A percentile compares a stretch with the other conserved stretches of the same genome.
Evolutionary conservation across 2,797 vertebrate genomes (phyloP).

Genomic region (Pipistrellus nathusii): DNA sequence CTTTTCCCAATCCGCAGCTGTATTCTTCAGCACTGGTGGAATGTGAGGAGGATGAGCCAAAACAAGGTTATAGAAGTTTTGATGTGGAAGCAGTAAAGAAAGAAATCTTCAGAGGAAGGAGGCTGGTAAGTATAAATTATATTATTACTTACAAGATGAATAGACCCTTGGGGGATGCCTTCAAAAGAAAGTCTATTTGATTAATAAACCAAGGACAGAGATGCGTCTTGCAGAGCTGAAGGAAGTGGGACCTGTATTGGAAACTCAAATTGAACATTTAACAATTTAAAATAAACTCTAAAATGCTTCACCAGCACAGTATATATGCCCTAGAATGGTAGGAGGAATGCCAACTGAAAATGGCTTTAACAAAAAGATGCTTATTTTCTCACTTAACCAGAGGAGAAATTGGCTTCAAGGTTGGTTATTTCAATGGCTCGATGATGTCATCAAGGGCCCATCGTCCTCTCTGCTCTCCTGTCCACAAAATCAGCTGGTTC

Average conservation of each 20-base stretch:
- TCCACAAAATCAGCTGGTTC: not conserved
- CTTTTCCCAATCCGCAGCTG: constrained; percentile 80
- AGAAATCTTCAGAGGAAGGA: constrained; percentile 87
- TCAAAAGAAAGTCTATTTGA: not conserved
- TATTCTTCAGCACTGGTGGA: constrained; percentile 89
- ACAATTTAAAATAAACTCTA: not conserved
- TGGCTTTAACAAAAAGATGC: not conserved
- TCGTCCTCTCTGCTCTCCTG: not conserved
- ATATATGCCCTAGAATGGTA: not conserved
- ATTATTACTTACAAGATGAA: not conserved
- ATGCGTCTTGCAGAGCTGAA: not conserved
- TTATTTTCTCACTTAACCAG: constrained; percentile 26
- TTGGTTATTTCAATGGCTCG: not conserved
- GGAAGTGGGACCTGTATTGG: not conserved
- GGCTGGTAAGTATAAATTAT: constrained; percentile 84
- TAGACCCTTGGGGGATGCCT: not conserved
- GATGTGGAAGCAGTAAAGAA: constrained; percentile 86
- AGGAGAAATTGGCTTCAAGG: not conserved
- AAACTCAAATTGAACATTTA: not conserved
- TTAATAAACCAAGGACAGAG: not conserved
- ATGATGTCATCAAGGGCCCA: not conserved
- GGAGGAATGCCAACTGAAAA: not conserved
- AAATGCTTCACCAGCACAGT: not conserved
- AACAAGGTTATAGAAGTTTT: constrained; percentile 82
- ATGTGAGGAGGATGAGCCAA: constrained; percentile 80